Conservation (phyloP, 1,140 invertebrate species). For the Aphelenchoides fujianensis region DNA sequence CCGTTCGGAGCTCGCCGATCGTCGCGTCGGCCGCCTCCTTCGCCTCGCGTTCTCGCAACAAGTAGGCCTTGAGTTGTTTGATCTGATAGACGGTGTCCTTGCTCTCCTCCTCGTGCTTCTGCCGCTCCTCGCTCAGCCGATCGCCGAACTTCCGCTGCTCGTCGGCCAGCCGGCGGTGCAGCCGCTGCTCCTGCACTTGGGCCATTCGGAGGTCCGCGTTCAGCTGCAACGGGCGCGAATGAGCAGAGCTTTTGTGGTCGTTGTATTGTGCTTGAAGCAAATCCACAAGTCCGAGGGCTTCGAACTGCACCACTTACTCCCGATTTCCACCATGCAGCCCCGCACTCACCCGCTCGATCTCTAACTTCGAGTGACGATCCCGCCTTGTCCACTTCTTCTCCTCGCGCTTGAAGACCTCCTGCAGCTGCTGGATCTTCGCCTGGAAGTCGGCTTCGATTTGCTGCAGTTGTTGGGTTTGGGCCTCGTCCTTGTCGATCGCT, state of each 20-base stretch:
- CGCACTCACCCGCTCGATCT: neutral
- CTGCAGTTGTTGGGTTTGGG: neutral
- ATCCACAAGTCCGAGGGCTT: too few species aligned
- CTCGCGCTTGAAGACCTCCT: constrained; percentile 25
- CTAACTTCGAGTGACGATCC: neutral
- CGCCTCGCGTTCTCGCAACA: constrained; percentile 24
- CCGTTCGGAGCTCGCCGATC: constrained; percentile 9
- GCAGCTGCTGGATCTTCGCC: constrained; percentile 25
- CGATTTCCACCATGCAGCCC: too few species aligned
- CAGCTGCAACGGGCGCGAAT: neutral
- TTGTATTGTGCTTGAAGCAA: too few species aligned
- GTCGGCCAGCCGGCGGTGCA: neutral
- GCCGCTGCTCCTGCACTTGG: neutral
- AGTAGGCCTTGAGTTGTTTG: constrained; percentile 17
- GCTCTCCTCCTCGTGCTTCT: constrained; percentile 13
- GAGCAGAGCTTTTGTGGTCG: neutral
- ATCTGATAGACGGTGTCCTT: constrained; percentile 22
- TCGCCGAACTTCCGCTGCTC: neutral
- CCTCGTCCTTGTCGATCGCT: constrained; percentile 29
- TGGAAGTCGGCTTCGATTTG: constrained; percentile 19
- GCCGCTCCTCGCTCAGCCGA: constrained; percentile 7
- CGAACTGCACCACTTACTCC: too few species aligned
- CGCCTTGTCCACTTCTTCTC: constrained; percentile 18
- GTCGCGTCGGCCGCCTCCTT: constrained; percentile 18
- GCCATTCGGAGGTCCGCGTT: neutral